These are phyloP conservation scores for Psilopsiagon aymara DNA, from an alignment of 2,113 vertebrate genomes.

Conservation along the genomic window DNA sequence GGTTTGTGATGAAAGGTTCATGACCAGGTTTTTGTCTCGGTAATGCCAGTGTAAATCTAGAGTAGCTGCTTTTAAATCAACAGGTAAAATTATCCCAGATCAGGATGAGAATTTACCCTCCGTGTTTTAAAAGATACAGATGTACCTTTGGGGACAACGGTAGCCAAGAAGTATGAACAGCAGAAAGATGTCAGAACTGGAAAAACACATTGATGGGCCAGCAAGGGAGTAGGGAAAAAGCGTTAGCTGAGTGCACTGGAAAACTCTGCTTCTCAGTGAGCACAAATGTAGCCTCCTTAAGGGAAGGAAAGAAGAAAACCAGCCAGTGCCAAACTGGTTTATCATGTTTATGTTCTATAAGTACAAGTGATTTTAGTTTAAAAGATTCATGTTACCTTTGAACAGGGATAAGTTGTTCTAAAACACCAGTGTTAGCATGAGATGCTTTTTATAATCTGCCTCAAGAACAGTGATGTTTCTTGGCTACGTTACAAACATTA, in stretches of 20 bases:
- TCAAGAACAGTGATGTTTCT: slow-evolving; percentile 16
- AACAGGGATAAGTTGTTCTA: slow-evolving; percentile 55
- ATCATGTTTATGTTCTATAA: slow-evolving; percentile 63
- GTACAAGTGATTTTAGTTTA: slow-evolving; percentile 47
- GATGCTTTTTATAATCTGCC: slow-evolving; percentile 48
- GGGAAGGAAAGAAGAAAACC: not conserved
- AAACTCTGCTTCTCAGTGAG: not conserved
- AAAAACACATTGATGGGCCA: slow-evolving; percentile 1
- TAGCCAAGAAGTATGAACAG: slow-evolving; percentile 3
- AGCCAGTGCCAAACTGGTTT: slow-evolving; percentile 32
- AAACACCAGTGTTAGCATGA: slow-evolving; percentile 43
- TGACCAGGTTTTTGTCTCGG: slow-evolving; percentile 2
- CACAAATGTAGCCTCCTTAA: slow-evolving; percentile 39
- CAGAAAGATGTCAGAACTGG: not conserved
- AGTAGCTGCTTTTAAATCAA: slow-evolving; percentile 41
- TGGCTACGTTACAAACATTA: slow-evolving; percentile 57
- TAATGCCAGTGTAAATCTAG: slow-evolving; percentile 37
- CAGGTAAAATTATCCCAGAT: not conserved
- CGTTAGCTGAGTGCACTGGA: not conserved
- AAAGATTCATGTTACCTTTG: slow-evolving; percentile 63
- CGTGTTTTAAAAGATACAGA: not conserved
- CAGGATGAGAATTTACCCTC: not conserved
- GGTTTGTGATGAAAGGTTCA: slow-evolving; percentile 49
- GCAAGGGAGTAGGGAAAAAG: slow-evolving; percentile 13
- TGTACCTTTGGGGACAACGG: not conserved